A percentile compares a stretch with the other conserved stretches of the same genome.
phyloP scores from a whole-genome alignment of 2,113 vertebrate species.

The Merops nubicus region DNA sequence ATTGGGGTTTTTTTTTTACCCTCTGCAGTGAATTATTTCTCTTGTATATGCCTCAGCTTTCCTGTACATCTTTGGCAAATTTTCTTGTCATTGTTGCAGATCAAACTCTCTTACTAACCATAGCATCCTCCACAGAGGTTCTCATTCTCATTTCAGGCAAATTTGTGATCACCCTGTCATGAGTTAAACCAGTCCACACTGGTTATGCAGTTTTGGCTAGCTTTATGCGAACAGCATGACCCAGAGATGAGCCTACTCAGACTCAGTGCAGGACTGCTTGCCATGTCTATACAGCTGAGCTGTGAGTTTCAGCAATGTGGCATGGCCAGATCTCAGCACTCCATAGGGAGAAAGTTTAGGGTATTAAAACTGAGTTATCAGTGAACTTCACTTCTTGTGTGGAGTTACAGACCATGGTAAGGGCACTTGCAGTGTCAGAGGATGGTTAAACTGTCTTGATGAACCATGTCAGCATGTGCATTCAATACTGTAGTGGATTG shows the following conservation, averaged over 20 bases:
- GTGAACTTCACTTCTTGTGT: background rate
- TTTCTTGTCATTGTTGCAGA: background rate
- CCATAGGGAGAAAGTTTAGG: background rate
- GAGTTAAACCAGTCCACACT: background rate
- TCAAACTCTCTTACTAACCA: background rate
- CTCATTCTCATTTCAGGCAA: background rate
- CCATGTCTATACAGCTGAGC: accelerated
- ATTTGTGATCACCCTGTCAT: background rate
- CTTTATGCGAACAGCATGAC: background rate
- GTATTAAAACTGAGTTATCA: background rate
- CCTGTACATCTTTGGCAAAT: no score
- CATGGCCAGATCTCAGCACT: accelerated
- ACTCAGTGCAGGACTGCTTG: background rate
- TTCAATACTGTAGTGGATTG: background rate
- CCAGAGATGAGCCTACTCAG: background rate
- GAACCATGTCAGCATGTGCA: accelerated
- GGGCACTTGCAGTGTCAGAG: background rate
- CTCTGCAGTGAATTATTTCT: background rate
- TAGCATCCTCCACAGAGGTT: background rate
- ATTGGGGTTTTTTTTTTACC: background rate
- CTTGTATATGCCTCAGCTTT: background rate
- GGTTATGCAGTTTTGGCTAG: background rate
- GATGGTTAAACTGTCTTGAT: no score
- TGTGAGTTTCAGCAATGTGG: background rate
- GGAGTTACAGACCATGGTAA: background rate